Base-by-base conservation (phyloP, 2,113 vertebrate genomes). In the Craseonycteris thonglongyai region DNA sequence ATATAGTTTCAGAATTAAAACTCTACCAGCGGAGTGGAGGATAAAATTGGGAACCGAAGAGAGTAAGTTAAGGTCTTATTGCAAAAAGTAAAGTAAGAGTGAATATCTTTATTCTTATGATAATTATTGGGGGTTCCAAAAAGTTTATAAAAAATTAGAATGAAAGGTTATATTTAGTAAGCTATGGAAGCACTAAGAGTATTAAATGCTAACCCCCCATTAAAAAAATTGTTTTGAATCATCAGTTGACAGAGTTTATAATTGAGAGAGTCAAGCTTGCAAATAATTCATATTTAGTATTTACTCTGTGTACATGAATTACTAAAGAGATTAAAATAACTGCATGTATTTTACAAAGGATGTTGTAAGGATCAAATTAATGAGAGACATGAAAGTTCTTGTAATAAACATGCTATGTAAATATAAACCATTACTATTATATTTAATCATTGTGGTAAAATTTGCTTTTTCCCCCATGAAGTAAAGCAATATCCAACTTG, bases 351-450 rank as follows among this genome's bases (percentile, higher is more conserved):
- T 26, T 74, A 65, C 61, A 76, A 84, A 95, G 47, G n/a, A 58
- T 76, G 24, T 93, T 93, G 42, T 56, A 71, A 94, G 83, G 90
- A 96, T 96, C 65, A 93, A 91, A 65, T 90, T 83, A 84, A 68
- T 4, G 72, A 65, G 83, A 94, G 80, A 76, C 13, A 26, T 22
- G 7, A 92, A 89, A 97, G 87, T 28, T 78, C 83, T 96, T 96
- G 19, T 68, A 93, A 84, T 95, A 89, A 75, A 59, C 47, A 65
- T 51, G 49, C 16, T 87, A 22, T 66, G 4, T 49, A 92, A 94
- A 97, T 75, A 90, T 0, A 81, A 94, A 5, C 19, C 56, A 88
- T 87, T 91, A 54, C 56, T 68, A 78, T 30, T 91, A 35, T 65
- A 35, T 49, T 93, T 96, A 95, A 91, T 93, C 88, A 38, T 4